These are phyloP conservation scores for Brevimyrus niger DNA, from an alignment of 2,113 vertebrate genomes.

Conservation along the genomic window DNA sequence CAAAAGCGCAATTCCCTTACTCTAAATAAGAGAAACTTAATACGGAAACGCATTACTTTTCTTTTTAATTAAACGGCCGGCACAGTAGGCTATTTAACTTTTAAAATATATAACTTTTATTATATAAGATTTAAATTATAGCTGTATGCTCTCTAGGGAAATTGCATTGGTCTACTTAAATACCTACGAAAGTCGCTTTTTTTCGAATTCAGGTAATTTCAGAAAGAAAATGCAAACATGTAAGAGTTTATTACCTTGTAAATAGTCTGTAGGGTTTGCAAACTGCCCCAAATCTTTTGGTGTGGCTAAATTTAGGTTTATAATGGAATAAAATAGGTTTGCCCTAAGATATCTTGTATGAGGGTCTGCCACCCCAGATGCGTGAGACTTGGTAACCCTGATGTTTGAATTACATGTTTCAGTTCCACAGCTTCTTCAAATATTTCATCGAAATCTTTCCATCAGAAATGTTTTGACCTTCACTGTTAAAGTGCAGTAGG, in stretches of 20 bases:
- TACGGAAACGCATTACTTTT: not conserved
- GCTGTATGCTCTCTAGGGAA: constrained; percentile 40
- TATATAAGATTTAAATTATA: constrained; percentile 16
- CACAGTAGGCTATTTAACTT: not conserved
- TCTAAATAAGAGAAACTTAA: not conserved
- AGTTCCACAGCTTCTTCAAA: not conserved
- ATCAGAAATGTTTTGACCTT: not conserved
- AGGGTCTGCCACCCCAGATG: not conserved
- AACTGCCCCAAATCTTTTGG: not conserved
- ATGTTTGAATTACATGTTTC: not conserved
- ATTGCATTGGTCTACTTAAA: not conserved
- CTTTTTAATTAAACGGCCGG: not conserved
- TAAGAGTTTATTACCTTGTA: not conserved
- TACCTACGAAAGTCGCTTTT: constrained; percentile 1
- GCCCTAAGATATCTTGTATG: not conserved
- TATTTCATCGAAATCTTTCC: not conserved
- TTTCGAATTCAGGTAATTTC: constrained; percentile 1
- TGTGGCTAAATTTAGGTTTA: not conserved
- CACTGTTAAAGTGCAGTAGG: not conserved
- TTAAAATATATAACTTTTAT: constrained; percentile 11
- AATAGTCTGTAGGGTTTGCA: not conserved
- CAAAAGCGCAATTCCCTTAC: not conserved
- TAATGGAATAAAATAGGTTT: not conserved
- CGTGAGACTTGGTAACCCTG: not conserved
- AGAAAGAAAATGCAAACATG: not conserved